Evolutionary conservation across 2,888 invertebrate genomes (phyloP), one percentile per base, ranked within the genome.

Genomic region (Tachina grossa): DNA sequence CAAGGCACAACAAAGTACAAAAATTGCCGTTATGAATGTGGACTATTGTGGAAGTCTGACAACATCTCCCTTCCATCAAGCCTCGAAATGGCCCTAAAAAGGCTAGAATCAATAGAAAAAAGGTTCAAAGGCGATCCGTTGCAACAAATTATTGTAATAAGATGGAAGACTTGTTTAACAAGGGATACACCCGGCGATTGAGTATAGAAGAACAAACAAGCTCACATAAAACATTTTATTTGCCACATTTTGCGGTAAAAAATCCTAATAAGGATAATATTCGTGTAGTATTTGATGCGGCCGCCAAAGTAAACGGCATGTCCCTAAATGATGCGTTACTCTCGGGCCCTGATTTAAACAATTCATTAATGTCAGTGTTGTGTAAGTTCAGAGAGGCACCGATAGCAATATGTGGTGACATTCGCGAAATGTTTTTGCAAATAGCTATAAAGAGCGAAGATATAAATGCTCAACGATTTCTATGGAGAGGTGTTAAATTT

Each of bases 391-490:
- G 84, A 19, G 43, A 84, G 71, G 47, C 43, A 5, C 68, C 45
- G 11, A 14, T 84, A 9, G 72, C 65, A 1, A 57, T 83, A 22
- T 71, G 57, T 22, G 65, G 57, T 10, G 71, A 84, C n/a, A 76
- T 84, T 1, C 68, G n/a, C 8, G 77, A 81, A 51, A 75, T 81
- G 51, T 68, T 81, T 61, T 19, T 65, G n/a, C 80, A 84, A 53
- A 39, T 84, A 2, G 22, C 22, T 11, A 79, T 82, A 2, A 19
- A 68, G 0, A 63, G 82, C 11, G 87, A 87, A 13, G 91, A 91
- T 75, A 88, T 88, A 53, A 65, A 87, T 51, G 66, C 88, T 0
- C 89, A 90, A 79, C 47, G 89, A 14, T 89, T 89, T 85, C 41
- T 90, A 13, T 91, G 89, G 31, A 65, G 74, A 16, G 66, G 72